Base-by-base conservation (phyloP, 2,888 invertebrate genomes). In the Andrena hattorfiana region DNA sequence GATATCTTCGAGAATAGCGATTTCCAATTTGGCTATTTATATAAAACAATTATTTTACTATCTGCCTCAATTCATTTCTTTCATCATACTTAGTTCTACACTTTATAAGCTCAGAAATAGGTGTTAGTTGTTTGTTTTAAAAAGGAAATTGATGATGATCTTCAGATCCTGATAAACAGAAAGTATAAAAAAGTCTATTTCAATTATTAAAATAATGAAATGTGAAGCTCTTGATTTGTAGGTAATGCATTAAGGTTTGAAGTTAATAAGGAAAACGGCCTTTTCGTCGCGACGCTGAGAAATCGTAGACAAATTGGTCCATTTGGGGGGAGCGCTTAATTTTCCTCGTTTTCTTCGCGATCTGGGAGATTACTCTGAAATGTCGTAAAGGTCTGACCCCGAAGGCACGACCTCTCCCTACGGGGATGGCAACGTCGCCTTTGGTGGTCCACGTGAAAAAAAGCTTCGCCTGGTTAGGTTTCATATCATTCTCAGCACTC, bases 291-390 rank as follows among this genome's bases (percentile, higher is more conserved):
- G 77, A 42, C 42, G 51, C 67, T 66, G 63, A 83, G 78, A 87
- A 88, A 85, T 83, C 73, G 68, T 83, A 74, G 78, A 86, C 77
- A 89, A 89, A 89, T 89, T 89, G 82, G 81, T 71, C 60, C 79
- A 66, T 71, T 16, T 35, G 35, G 68, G 71, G 74, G 69, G 60
- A 56, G 42, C 63, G 20, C 67, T 78, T 69, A 74, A 83, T 76
- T 85, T 73, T 60, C 49, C 75, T 70, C 67, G 78, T 85, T 86
- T 78, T 81, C 76, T 49, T 51, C 73, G 35, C 77, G 76, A 77
- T 80, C 70, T 26, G 48, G 59, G 71, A 83, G 77, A 85, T 85
- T 80, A 80, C 72, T n/a, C 7, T 23, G 79, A 49, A 76, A 79
- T 42, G 64, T 76, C 48, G 56, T 63, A 59, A 75, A 63, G 32